phyloP scores from a whole-genome alignment of 53 echinoderm and acorn worm genomes.

The Actinopyga echinites region DNA sequence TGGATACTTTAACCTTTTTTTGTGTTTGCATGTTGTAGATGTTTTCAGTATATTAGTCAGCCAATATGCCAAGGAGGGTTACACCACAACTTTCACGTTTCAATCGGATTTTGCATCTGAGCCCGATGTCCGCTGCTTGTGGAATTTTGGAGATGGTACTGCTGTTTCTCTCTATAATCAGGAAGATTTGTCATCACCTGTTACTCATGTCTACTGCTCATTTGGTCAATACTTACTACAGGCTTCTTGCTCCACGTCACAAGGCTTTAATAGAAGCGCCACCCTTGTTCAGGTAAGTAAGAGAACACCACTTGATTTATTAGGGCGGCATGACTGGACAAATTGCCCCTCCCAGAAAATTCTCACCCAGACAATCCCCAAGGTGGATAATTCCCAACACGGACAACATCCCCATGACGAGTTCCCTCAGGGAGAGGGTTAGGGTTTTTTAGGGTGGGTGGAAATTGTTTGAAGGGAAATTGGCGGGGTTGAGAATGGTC shows the following conservation, averaged over 20 bases:
- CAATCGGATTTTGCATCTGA: slow-evolving; percentile 33
- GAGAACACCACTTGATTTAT: neutral
- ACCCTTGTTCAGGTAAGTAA: slow-evolving; percentile 1
- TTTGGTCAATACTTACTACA: slow-evolving; percentile 39
- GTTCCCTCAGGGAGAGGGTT: too few species aligned
- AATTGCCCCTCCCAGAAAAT: neutral
- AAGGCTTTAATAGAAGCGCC: neutral
- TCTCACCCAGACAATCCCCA: neutral
- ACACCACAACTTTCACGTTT: slow-evolving; percentile 13
- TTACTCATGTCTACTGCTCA: slow-evolving; percentile 16
- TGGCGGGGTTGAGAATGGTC: too few species aligned
- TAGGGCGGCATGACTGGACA: neutral
- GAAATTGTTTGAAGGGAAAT: too few species aligned
- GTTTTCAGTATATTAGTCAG: too few species aligned
- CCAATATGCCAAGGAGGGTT: neutral
- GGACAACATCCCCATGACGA: too few species aligned
- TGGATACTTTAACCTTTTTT: too few species aligned
- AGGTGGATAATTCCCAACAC: too few species aligned
- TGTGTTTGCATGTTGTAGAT: too few species aligned
- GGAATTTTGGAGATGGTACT: slow-evolving; percentile 56
- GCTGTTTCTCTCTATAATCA: neutral
- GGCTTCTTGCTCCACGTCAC: slow-evolving; percentile 13
- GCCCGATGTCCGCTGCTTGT: slow-evolving; percentile 28
- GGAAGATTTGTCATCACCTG: neutral
- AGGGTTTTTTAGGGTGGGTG: too few species aligned